Base-by-base conservation (phyloP, 2,888 invertebrate species). In the Acanthosepion lycidas region DNA sequence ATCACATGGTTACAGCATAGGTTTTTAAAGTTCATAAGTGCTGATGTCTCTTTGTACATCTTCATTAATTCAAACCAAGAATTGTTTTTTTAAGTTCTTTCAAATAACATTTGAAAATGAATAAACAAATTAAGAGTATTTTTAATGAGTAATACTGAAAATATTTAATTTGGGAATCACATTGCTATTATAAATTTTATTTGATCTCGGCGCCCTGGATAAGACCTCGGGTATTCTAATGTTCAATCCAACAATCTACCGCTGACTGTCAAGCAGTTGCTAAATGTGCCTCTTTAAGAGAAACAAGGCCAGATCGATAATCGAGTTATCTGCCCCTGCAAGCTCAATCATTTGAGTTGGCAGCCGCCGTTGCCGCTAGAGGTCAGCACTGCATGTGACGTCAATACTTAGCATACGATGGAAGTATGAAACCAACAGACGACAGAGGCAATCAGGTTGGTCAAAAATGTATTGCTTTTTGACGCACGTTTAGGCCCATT, bases 341-440 rank as follows among this genome's bases (percentile, higher is more conserved):
- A 78, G 18, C n/a, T 33, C 78, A 78, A 78, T 78, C 78, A 78
- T 78, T n/a, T 78, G n/a, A 78, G n/a, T 15, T 15, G 78, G 78
- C 33, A n/a, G 78, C 78, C 15, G n/a, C 78, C 78, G 78, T n/a
- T 28, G 78, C 78, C 78, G 78, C 78, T 3, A 33, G 78, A 78
- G 78, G 78, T 78, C 78, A 78, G n/a, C n/a, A 33, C n/a, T 78
- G 78, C n/a, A 78, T 33, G 78, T 78, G 78, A 78, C 78, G 78
- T 78, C 78, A 78, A n/a, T 78, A 78, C 78, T 78, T 78, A 78
- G n/a, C 78, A 78, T 78, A 78, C 78, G 78, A 78, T 78, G 78
- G 78, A 78, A 78, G n/a, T 78, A 78, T 78, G 78, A 78, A n/a
- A 78, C 78, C 78, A n/a, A 78, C 78, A 78, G 78, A 78, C 78